These are phyloP conservation scores for Philaenus spumarius DNA, from an alignment of 1,140 invertebrate genomes.

Conservation along the genomic window DNA sequence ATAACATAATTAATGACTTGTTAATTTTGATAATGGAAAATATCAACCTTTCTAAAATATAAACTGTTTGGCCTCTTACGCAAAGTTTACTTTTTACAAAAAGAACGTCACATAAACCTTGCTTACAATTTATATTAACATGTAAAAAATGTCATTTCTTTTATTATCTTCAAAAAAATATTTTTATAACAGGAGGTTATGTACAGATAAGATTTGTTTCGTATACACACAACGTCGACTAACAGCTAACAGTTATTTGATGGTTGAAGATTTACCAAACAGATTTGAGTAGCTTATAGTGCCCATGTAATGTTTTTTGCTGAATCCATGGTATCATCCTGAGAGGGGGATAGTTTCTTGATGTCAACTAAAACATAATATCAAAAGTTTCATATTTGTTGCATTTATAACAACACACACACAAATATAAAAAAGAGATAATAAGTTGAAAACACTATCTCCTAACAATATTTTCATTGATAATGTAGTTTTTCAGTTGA, in stretches of 20 bases:
- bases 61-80: too few species aligned
- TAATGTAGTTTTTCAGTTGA: neutral
- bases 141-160: neutral
- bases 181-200: too few species aligned
- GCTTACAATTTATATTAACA: neutral
- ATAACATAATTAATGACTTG: too few species aligned
- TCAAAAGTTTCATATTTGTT: neutral
- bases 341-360: neutral
- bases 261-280: neutral
- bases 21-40: too few species aligned
- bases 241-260: too few species aligned
- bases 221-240: too few species aligned
- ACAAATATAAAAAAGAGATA: neutral
- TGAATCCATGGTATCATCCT: neutral
- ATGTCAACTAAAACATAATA: constrained; percentile 3
- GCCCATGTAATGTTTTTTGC: constrained; percentile 7
- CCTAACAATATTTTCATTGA: too few species aligned
- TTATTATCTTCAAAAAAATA: neutral
- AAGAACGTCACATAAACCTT: too few species aligned
- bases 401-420: neutral
- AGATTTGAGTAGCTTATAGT: neutral
- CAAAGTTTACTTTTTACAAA: too few species aligned
- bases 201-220: too few species aligned
- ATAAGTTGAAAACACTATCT: too few species aligned
- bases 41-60: too few species aligned